Conservation (phyloP, 53 echinoderm and acorn worm genomes). For the Holothuria leucospilota region DNA sequence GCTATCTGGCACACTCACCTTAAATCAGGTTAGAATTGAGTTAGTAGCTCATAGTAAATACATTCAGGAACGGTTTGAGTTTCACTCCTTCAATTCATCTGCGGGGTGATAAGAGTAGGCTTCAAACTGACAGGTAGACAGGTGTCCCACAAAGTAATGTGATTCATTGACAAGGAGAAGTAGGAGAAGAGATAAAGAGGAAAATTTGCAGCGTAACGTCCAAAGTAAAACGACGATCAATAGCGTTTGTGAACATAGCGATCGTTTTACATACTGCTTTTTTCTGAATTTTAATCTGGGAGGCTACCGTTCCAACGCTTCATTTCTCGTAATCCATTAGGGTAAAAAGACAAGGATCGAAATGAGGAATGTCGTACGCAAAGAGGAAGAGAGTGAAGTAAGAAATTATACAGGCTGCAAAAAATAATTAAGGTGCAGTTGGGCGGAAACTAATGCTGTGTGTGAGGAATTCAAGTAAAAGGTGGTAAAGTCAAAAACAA, state of each 20-base stretch:
- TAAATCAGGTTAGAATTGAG: constrained; percentile 48
- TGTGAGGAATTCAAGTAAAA: too few relatives aligned
- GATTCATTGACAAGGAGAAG: constrained; percentile 19
- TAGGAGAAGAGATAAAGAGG: too few relatives aligned
- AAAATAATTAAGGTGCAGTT: too few relatives aligned
- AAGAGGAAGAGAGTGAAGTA: too few relatives aligned
- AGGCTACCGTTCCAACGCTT: constrained; percentile 4
- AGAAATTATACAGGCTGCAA: too few relatives aligned
- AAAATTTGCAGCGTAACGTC: too few relatives aligned
- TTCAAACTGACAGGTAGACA: constrained; percentile 46
- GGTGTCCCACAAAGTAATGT: constrained; percentile 45
- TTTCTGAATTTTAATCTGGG: constrained; percentile 1
- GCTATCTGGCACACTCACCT: constrained; percentile 40
- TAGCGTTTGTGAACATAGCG: constrained; percentile 30
- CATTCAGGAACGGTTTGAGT: constrained; percentile 30
- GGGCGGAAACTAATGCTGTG: too few relatives aligned
- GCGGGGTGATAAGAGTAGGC: constrained; percentile 23
- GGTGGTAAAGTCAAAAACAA: too few relatives aligned
- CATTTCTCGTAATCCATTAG: constrained; percentile 34
- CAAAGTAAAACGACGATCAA: constrained; percentile 27
- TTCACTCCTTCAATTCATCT: constrained; percentile 43
- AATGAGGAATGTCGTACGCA: too few relatives aligned
- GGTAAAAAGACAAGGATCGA: not conserved
- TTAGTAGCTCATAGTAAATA: constrained; percentile 39
- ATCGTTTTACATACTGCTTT: constrained; percentile 34